Conservation (phyloP, 2,113 vertebrate genomes). For the Phyllostomus discolor region DNA sequence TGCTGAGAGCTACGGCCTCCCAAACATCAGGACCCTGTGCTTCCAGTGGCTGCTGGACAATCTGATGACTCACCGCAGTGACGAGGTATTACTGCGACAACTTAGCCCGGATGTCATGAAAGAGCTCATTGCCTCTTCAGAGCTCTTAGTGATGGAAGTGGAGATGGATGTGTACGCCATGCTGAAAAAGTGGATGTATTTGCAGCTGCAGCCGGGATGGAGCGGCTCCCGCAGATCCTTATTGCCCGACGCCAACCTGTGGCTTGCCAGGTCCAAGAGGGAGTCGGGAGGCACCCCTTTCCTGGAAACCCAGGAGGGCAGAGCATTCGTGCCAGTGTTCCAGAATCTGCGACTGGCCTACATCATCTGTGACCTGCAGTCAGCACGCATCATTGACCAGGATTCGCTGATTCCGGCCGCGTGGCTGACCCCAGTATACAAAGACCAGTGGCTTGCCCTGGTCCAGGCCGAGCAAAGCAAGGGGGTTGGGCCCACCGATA, state of each 20-base stretch:
- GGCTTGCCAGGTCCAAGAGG: background rate
- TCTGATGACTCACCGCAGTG: background rate
- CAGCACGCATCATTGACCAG: background rate
- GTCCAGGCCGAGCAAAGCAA: background rate
- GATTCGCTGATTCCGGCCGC: background rate
- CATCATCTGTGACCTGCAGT: background rate
- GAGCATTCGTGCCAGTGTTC: constrained; percentile 26
- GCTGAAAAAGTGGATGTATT: constrained; percentile 29
- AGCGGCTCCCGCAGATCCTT: background rate
- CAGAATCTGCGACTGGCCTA: constrained; percentile 20
- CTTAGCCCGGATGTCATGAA: constrained; percentile 32
- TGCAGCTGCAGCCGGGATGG: constrained; percentile 13
- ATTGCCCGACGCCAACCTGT: background rate
- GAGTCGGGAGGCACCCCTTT: background rate
- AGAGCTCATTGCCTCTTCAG: constrained; percentile 39
- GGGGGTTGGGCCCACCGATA: fast-evolving
- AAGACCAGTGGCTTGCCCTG: constrained; percentile 2
- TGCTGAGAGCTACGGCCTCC: constrained; percentile 31
- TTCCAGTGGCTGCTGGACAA: constrained; percentile 45
- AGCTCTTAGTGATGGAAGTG: constrained; percentile 30
- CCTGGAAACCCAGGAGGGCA: constrained; percentile 4
- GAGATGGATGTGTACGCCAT: constrained; percentile 41
- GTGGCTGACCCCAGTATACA: constrained; percentile 13
- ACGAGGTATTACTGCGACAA: background rate
- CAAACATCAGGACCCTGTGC: background rate